Evolutionary conservation across 64 coral and sea anemone species (phyloP), one percentile per base, ranked within the genome.

Genomic region (Exaiptasia diaphana): DNA sequence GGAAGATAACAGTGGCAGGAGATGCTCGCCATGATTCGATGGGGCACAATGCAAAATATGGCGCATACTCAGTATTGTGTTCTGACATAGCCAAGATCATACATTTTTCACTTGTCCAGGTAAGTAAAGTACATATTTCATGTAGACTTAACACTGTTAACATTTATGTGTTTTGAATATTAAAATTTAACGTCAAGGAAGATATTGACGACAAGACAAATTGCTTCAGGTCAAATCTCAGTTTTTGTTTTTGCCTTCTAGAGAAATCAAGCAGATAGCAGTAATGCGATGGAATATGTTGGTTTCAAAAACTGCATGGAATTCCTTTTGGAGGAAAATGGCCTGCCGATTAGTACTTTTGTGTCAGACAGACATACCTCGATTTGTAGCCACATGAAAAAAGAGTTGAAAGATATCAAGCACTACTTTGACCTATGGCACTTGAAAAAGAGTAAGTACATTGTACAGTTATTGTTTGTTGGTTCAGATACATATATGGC

Each of bases 401-500:
- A 87, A n/a, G 34, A 55, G 48, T 24, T 53, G 44, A 37, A 41
- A 21, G 62, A 84, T 24, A 73, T 84, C 81, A 84, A 53, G n/a
- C 79, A 82, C 50, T 82, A 85, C 35, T 89, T 81, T 49, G 76
- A 88, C 64, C 48, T 69, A 18, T 87, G 85, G 61, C 74, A 78
- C 40, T 18, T 78, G 3, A 81, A 89, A 74, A 81, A 72, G 33
- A 77, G n/a, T n/a, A n/a, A n/a, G n/a, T n/a, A n/a, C n/a, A n/a
- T n/a, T n/a, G n/a, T n/a, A n/a, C n/a, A n/a, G n/a, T n/a, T n/a
- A n/a, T n/a, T n/a, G n/a, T n/a, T n/a, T n/a, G n/a, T n/a, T n/a
- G n/a, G n/a, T n/a, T n/a, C n/a, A n/a, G n/a, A n/a, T n/a, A n/a
- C n/a, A n/a, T n/a, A n/a, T n/a, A n/a, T n/a, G n/a, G n/a, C n/a